These are phyloP conservation scores for Chironex yamaguchii DNA, from an alignment of 30 jellyfish, hydroid and myxozoan species.

Conservation along the genomic window DNA sequence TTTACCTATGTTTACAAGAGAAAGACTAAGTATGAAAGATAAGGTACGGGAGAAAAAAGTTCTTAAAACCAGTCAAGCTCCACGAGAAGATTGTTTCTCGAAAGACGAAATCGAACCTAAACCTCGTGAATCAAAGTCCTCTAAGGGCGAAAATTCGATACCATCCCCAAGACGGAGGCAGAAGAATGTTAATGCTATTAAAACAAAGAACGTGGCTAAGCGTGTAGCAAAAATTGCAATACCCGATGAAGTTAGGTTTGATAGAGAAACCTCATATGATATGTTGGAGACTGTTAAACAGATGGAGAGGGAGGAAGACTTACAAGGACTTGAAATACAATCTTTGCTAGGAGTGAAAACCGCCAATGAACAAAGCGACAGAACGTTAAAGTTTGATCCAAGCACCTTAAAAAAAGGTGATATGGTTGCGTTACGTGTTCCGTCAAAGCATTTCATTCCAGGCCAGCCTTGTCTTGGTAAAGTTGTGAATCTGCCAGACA, in stretches of 20 bases:
- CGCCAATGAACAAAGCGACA: background rate
- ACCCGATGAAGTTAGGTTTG: background rate
- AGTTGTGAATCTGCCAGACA: slow-evolving; percentile 61
- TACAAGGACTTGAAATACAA: background rate
- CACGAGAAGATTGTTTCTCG: background rate
- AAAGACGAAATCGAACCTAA: background rate
- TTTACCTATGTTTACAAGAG: background rate
- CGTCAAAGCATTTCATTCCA: slow-evolving; percentile 79
- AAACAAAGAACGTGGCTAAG: background rate
- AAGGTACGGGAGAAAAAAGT: too few species aligned
- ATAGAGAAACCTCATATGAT: slow-evolving; percentile 18
- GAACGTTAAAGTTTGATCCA: background rate
- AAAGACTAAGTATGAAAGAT: background rate
- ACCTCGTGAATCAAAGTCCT: background rate
- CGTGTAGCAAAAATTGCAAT: background rate
- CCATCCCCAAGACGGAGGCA: background rate
- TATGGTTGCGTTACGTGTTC: slow-evolving; percentile 77
- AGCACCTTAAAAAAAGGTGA: slow-evolving; percentile 38
- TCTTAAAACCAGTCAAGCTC: too few species aligned
- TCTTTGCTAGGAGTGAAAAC: slow-evolving; percentile 9
- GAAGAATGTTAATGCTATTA: too few species aligned
- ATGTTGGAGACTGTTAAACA: background rate
- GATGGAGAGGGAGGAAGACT: slow-evolving; percentile 45
- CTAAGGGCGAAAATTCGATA: background rate
- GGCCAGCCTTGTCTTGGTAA: slow-evolving; percentile 94